A percentile compares a stretch with the other conserved stretches of the same genome.
Evolutionary conservation across 2,797 vertebrate species (phyloP).

Genomic region (Neomorphus geoffroyi): DNA sequence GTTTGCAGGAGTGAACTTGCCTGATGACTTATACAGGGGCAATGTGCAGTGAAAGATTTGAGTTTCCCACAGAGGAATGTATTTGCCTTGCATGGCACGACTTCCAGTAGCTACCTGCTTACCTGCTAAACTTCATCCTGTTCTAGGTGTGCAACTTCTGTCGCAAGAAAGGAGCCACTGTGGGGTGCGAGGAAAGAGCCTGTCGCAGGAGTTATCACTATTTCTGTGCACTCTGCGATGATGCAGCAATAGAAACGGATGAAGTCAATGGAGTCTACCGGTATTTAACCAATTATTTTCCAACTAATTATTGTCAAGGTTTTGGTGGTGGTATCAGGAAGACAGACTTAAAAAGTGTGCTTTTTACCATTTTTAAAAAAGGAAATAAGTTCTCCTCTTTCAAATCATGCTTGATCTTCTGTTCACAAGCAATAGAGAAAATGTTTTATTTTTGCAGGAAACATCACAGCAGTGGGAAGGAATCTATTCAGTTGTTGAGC

Average conservation of each 20-base stretch:
- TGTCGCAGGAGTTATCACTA: conserved; percentile 75
- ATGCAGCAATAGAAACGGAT: conserved; percentile 48
- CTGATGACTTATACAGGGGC: not conserved
- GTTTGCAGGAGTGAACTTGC: not conserved
- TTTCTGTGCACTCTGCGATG: conserved; percentile 68
- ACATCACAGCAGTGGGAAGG: not conserved
- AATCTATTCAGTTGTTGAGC: not conserved
- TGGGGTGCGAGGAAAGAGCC: conserved; percentile 70
- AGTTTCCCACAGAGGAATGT: not conserved
- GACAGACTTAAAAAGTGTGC: not conserved
- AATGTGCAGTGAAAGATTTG: not conserved
- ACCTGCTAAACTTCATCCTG: not conserved
- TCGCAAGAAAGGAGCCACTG: conserved; percentile 70
- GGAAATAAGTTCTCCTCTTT: not conserved
- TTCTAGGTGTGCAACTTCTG: conserved; percentile 71
- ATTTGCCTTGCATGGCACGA: not conserved
- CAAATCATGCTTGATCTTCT: not conserved
- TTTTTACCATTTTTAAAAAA: not conserved
- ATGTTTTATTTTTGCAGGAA: not conserved
- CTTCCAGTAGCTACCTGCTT: not conserved
- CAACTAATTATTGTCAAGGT: not conserved
- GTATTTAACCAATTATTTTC: conserved; percentile 47
- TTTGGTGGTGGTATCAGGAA: not conserved
- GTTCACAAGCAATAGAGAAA: not conserved
- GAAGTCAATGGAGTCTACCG: conserved; percentile 58